A percentile compares a stretch with the other conserved stretches of the same genome.
These are phyloP conservation scores for Drosophila vallismaia DNA, from an alignment of 2,888 invertebrate genomes.

Conservation along the genomic window DNA sequence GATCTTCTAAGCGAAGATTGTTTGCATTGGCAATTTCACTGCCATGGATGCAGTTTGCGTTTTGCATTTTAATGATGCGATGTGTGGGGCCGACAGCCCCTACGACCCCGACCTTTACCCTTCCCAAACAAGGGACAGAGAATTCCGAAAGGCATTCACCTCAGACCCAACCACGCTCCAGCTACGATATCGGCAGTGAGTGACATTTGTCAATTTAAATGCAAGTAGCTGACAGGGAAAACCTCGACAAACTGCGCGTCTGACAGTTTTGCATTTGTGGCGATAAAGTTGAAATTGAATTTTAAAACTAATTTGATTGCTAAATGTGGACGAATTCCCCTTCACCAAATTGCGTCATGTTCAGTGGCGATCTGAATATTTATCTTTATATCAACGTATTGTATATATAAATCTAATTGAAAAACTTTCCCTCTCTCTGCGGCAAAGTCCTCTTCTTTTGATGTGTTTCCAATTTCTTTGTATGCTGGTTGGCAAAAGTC, in stretches of 20 bases:
- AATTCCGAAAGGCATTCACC: constrained; percentile 35
- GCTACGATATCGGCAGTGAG: constrained; percentile 36
- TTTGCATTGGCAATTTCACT: constrained; percentile 37
- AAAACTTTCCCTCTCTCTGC: constrained; percentile 37
- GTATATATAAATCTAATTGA: constrained; percentile 61
- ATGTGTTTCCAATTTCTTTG: constrained; percentile 33
- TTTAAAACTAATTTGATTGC: constrained; percentile 28
- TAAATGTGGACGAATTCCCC: constrained; percentile 16
- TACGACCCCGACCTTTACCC: neutral
- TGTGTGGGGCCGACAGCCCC: neutral
- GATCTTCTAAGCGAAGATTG: constrained; percentile 22
- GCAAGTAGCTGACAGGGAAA: constrained; percentile 44
- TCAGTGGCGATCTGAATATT: constrained; percentile 5
- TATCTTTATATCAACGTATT: neutral
- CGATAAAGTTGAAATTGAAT: constrained; percentile 42
- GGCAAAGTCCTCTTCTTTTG: constrained; percentile 22
- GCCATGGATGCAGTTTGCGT: constrained; percentile 49
- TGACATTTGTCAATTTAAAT: constrained; percentile 68
- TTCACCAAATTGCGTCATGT: neutral
- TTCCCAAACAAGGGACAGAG: constrained; percentile 11
- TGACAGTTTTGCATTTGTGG: constrained; percentile 43
- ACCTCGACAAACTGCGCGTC: constrained; percentile 12
- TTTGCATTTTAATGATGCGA: constrained; percentile 53
- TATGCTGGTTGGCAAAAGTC: constrained; percentile 52
- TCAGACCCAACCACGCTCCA: constrained; percentile 16